Base-by-base conservation (phyloP, 2,113 vertebrate genomes). In the Hemiprocne comata region DNA sequence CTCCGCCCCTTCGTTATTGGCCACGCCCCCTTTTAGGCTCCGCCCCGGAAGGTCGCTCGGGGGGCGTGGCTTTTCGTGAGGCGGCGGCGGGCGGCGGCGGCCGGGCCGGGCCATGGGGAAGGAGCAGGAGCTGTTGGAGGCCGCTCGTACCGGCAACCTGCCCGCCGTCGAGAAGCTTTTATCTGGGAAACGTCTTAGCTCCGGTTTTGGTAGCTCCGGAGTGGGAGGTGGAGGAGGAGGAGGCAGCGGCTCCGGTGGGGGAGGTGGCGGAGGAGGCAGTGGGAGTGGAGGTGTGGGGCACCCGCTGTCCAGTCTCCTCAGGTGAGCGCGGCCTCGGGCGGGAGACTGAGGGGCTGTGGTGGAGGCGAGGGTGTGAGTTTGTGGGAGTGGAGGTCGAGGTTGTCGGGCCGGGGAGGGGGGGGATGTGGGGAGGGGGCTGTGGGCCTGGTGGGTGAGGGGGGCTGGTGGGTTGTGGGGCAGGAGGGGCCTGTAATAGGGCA, bases 41-140 rank as follows among this genome's bases (percentile, higher is more conserved):
- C 82, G 64, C 91, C 93, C 93, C 95, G 85, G 95, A 93, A 94
- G 80, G 57, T 34, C 87, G 72, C 93, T 79, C 89, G 76, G 79
- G 91, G 61, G 42, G 78, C 82, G 51, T 25, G 54, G 82, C 38
- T 46, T 25, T 24, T 60, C 67, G 38, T 61, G 48, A 67, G 65
- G 94, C 85, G 95, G 93, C 87, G 74, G 84, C 85, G 94, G 86
- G 91, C 87, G 83, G 65, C 93, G 78, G 94, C 84, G 94, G 93
- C 61, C 71, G 85, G 82, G 69, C 85, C 89, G 94, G 84, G 94
- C 96, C 95, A 99, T 99, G 99, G 99, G 99, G 98, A 99, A 99
- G 97, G 99, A 99, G 98, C 99, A 99, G 98, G 99, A 99, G 98
- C 98, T 99, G 92, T 98, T 99, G 61, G 99, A 99, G 97, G 99